Evolutionary conservation across 2,888 invertebrate species (phyloP).

Genomic region (Tridacna crocea): DNA sequence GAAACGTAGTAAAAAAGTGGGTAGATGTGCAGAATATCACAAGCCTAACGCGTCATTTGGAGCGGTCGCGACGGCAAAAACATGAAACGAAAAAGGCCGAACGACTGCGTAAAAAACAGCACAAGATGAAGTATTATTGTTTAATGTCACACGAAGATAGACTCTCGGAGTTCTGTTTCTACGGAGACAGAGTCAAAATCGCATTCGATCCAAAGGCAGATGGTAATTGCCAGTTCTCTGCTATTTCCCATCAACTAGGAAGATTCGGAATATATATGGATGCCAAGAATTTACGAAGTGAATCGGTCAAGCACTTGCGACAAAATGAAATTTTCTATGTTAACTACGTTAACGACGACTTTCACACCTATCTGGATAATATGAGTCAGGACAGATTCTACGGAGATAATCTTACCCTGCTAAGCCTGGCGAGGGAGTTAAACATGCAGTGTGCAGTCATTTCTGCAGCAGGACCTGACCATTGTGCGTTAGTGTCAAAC

Average conservation of each 20-base stretch:
- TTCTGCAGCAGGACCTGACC: slow-evolving; percentile 20
- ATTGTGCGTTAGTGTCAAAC: slow-evolving; percentile 32
- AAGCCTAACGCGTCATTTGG: no score
- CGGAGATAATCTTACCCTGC: slow-evolving; percentile 35
- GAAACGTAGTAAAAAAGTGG: no score
- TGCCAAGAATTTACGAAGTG: not conserved
- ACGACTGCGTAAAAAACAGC: slow-evolving; percentile 2
- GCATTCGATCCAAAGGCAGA: slow-evolving; percentile 23
- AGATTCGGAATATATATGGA: slow-evolving; percentile 16
- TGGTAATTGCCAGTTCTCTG: slow-evolving; percentile 40
- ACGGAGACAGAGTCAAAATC: not conserved
- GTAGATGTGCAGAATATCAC: no score
- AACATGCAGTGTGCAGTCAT: slow-evolving; percentile 35
- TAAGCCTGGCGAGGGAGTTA: slow-evolving; percentile 31
- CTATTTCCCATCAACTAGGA: slow-evolving; percentile 23
- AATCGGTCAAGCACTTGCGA: slow-evolving; percentile 22
- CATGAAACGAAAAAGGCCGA: slow-evolving; percentile 3
- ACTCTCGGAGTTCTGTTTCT: not conserved
- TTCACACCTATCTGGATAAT: slow-evolving; percentile 5
- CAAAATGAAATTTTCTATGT: slow-evolving; percentile 23
- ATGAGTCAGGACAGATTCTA: slow-evolving; percentile 29
- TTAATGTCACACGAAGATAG: slow-evolving; percentile 29
- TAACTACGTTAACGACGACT: slow-evolving; percentile 21
- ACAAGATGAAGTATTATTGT: slow-evolving; percentile 20
- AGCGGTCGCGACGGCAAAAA: slow-evolving; percentile 24